A percentile compares a stretch with the other conserved stretches of the same genome.
Evolutionary conservation across 2,888 invertebrate species (phyloP).

Genomic region (Aricia artaxerxes): DNA sequence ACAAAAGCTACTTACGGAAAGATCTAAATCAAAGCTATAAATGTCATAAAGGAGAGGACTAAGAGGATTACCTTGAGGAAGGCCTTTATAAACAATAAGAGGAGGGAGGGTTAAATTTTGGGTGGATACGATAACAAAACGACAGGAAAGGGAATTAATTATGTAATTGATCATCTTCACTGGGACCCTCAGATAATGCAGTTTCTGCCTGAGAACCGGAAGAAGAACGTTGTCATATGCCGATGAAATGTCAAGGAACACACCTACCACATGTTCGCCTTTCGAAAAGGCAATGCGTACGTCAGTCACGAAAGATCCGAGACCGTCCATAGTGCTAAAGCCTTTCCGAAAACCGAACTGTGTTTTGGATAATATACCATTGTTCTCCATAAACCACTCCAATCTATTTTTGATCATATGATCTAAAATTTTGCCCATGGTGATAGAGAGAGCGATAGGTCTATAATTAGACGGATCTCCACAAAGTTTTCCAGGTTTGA

Average conservation of each 20-base stretch:
- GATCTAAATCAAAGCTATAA: not conserved
- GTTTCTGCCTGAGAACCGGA: constrained; percentile 39
- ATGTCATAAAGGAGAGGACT: too few relatives aligned
- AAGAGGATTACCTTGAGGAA: not conserved
- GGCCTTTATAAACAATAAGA: not conserved
- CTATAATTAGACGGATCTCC: not conserved
- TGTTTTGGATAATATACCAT: not conserved
- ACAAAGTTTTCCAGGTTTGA: not conserved
- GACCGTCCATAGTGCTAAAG: not conserved
- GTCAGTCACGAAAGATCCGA: not conserved
- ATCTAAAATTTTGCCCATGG: not conserved
- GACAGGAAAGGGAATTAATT: not conserved
- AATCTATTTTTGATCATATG: not conserved
- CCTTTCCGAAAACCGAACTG: constrained; percentile 16
- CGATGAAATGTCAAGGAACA: constrained; percentile 37
- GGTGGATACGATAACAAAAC: not conserved
- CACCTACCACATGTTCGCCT: constrained; percentile 26
- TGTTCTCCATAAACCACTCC: constrained; percentile 8
- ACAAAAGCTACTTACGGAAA: too few relatives aligned
- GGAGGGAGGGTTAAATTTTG: not conserved
- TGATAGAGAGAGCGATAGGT: not conserved
- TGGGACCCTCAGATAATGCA: constrained; percentile 35
- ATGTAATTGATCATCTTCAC: constrained; percentile 29
- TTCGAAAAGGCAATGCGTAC: not conserved
- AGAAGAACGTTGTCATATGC: constrained; percentile 40